phyloP scores from a whole-genome alignment of 2,797 vertebrate genomes.

The Poecilia gillii region DNA sequence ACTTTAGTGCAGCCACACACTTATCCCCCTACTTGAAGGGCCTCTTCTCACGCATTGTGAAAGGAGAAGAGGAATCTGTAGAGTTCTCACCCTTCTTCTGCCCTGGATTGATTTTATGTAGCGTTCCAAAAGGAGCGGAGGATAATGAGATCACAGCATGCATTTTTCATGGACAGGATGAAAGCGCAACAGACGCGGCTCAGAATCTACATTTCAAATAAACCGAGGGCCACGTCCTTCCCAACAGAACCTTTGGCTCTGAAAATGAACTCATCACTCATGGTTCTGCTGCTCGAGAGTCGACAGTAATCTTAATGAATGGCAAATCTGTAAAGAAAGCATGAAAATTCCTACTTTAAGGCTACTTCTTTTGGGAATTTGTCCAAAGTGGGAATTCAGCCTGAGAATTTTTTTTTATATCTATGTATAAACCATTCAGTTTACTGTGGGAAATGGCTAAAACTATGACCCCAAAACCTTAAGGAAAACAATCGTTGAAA shows the following conservation, averaged over 20 bases:
- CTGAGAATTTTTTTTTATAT: background rate
- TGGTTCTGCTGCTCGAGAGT: slow-evolving; percentile 14
- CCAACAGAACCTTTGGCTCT: slow-evolving; percentile 32
- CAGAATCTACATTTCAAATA: slow-evolving; percentile 67
- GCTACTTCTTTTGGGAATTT: background rate
- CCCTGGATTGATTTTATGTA: slow-evolving; percentile 65
- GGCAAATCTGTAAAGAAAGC: slow-evolving; percentile 1
- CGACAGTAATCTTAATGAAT: slow-evolving; percentile 25
- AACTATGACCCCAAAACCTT: background rate
- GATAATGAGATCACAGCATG: slow-evolving; percentile 72
- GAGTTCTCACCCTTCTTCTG: slow-evolving; percentile 52
- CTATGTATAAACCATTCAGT: slow-evolving; percentile 3
- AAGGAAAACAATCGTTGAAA: background rate
- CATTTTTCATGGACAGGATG: slow-evolving; percentile 70
- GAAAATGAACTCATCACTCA: slow-evolving; percentile 47
- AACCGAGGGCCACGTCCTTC: slow-evolving; percentile 48
- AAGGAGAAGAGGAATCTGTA: slow-evolving; percentile 55
- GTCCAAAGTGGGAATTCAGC: background rate
- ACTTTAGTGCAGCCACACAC: slow-evolving; percentile 19
- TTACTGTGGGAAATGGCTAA: background rate
- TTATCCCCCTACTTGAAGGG: slow-evolving; percentile 50
- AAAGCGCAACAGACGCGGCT: slow-evolving; percentile 49
- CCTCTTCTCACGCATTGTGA: slow-evolving; percentile 53
- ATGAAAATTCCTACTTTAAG: background rate
- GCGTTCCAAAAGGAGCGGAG: slow-evolving; percentile 52